Evolutionary conservation across 2,888 invertebrate species (phyloP).

Genomic region (Lapara coniferarum): DNA sequence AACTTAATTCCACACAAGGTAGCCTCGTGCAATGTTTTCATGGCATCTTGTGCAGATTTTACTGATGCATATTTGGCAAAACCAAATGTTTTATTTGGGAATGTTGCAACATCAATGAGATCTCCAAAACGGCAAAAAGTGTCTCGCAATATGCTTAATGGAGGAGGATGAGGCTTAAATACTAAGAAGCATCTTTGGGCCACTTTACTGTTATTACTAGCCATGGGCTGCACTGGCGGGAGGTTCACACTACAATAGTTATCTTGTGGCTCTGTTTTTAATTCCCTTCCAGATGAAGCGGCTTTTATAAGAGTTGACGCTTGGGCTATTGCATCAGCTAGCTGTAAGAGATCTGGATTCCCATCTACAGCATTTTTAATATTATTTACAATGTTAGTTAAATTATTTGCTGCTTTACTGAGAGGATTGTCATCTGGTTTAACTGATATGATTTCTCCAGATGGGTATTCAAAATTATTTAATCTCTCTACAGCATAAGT

Average conservation of each 20-base stretch:
- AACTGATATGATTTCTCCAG: slow-evolving; percentile 91
- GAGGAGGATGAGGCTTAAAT: slow-evolving; percentile 87
- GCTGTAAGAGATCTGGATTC: slow-evolving; percentile 83
- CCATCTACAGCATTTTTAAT: slow-evolving; percentile 70
- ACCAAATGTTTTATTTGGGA: slow-evolving; percentile 95
- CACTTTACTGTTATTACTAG: slow-evolving; percentile 84
- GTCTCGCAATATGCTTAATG: slow-evolving; percentile 89
- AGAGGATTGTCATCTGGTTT: slow-evolving; percentile 84
- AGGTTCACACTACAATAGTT: slow-evolving; percentile 86
- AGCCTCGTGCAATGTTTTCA: slow-evolving; percentile 89
- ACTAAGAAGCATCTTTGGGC: slow-evolving; percentile 88
- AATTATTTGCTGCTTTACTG: slow-evolving; percentile 65
- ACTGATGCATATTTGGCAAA: slow-evolving; percentile 94
- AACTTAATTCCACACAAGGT: slow-evolving; percentile 91
- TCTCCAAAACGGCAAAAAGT: slow-evolving; percentile 95
- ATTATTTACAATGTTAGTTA: slow-evolving; percentile 66
- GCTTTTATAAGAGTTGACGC: slow-evolving; percentile 90
- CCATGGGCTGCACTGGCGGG: slow-evolving; percentile 88
- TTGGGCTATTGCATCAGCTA: slow-evolving; percentile 91
- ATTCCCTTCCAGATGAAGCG: slow-evolving; percentile 68
- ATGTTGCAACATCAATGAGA: slow-evolving; percentile 94
- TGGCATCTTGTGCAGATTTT: slow-evolving; percentile 90
- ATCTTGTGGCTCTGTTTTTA: slow-evolving; percentile 43
- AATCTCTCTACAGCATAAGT: slow-evolving; percentile 91
- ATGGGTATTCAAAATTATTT: slow-evolving; percentile 96